Percentiles rank a stretch among this genome's conserved stretches.
These are phyloP conservation scores for Forficula auricularia DNA, from an alignment of 1,140 invertebrate species.

Conservation along the genomic window DNA sequence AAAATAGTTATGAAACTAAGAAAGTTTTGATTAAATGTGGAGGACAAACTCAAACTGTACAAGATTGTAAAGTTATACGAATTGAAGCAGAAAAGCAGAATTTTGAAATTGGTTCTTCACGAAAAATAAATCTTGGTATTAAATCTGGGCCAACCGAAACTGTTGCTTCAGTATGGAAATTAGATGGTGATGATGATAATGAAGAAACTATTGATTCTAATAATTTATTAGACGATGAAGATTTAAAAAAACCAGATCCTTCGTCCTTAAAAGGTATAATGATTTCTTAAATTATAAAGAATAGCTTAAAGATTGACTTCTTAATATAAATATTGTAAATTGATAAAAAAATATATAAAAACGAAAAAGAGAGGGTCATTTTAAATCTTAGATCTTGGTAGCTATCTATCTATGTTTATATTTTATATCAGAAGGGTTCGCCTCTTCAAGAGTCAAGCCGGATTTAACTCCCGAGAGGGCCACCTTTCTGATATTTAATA, in stretches of 20 bases:
- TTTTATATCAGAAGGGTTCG: too few species aligned
- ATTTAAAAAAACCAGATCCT: slow-evolving; percentile 69
- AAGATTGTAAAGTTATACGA: slow-evolving; percentile 18
- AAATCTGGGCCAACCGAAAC: slow-evolving; percentile 30
- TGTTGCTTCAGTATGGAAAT: slow-evolving; percentile 46
- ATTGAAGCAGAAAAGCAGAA: slow-evolving; percentile 40
- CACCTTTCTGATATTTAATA: too few species aligned
- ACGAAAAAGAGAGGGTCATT: too few species aligned
- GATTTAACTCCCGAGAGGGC: too few species aligned
- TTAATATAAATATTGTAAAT: background rate
- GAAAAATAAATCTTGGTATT: slow-evolving; percentile 31
- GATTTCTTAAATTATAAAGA: slow-evolving; percentile 1
- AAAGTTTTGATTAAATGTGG: background rate
- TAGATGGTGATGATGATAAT: slow-evolving; percentile 44
- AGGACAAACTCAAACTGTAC: background rate
- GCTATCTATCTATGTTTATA: too few species aligned
- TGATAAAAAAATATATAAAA: too few species aligned
- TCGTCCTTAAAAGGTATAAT: slow-evolving; percentile 53
- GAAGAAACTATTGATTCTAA: slow-evolving; percentile 74
- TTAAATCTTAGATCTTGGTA: too few species aligned
- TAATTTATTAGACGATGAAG: slow-evolving; percentile 72
- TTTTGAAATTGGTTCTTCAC: slow-evolving; percentile 43
- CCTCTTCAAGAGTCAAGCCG: too few species aligned
- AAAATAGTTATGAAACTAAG: background rate
- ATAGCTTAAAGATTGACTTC: background rate